Evolutionary conservation across 1,140 invertebrate species (phyloP).

Genomic region (Hesperophylax magnus): DNA sequence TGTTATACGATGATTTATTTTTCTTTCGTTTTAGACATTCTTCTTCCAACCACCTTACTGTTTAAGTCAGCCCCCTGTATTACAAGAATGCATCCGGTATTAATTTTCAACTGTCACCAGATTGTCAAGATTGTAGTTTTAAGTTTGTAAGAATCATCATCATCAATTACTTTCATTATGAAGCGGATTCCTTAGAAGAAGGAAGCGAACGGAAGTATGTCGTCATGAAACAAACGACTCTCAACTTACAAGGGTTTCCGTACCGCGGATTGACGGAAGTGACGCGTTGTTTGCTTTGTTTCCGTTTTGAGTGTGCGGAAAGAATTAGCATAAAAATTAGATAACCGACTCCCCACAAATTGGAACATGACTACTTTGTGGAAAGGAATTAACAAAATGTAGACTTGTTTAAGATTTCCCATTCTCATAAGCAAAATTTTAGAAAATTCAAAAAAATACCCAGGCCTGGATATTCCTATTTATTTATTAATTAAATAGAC

Average conservation of each 20-base stretch:
- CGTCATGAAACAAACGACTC: constrained; percentile 45
- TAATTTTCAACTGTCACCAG: constrained; percentile 20
- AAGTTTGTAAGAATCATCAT: background rate
- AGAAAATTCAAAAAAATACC: too few relatives aligned
- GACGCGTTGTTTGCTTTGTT: constrained; percentile 33
- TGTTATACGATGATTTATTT: background rate
- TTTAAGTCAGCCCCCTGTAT: background rate
- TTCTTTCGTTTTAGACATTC: background rate
- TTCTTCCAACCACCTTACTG: background rate
- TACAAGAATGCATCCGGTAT: constrained; percentile 1
- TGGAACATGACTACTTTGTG: constrained; percentile 7
- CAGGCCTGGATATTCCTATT: too few relatives aligned
- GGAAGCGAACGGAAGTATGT: constrained; percentile 33
- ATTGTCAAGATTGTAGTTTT: background rate
- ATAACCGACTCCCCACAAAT: background rate
- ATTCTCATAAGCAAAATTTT: too few relatives aligned
- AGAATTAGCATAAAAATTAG: constrained; percentile 31
- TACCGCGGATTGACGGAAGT: constrained; percentile 5
- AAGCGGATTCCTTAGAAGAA: constrained; percentile 1
- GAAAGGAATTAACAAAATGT: background rate
- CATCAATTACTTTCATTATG: constrained; percentile 9
- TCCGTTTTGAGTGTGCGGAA: constrained; percentile 21
- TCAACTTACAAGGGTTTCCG: constrained; percentile 24
- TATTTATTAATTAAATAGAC: too few relatives aligned
- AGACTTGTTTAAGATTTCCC: too few relatives aligned